Evolutionary conservation across 2,888 invertebrate genomes (phyloP), one percentile per base, ranked within the genome.

Genomic region (Eremobia ochroleuca): DNA sequence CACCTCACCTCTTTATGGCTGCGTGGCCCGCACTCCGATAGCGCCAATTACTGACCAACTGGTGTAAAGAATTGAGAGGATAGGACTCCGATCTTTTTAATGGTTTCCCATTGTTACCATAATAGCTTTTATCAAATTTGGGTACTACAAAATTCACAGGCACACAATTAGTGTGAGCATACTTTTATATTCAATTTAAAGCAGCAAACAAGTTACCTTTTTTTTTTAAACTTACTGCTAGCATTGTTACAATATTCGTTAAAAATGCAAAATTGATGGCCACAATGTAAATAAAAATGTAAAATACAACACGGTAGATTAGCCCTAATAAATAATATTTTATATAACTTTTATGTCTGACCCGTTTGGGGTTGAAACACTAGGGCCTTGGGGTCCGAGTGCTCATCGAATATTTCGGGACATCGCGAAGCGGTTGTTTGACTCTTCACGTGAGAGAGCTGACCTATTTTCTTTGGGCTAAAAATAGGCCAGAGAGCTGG

Each of bases 1-100:
- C 94, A 91, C 91, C 92, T 93, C 94, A 95, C 95, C 95, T 95
- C 95, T 95, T 95, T 94, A 95, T 90, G 91, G 94, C 92, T 91
- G 79, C 90, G 92, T 90, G 91, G 90, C 93, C 92, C 90, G 90
- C 92, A 91, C 93, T 91, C 92, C 94, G 96, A 96, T 96, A 94
- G 95, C 92, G 91, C 92, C 96, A 96, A 96, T 96, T 95, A 96
- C 95, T 88, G 88, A 81, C 86, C 86, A 89, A 90, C 91, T 73
- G 9, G 28, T 13, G 34, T 67, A 80, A 69, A 89, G 86, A 67
- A 82, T 87, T 68, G 31, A 59, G 55, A 86, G 92, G 95, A 95
- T 85, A 86, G 71, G 80, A 73, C 77, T 34, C 3, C 1, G 2
- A 25, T 25, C 9, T 25, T n/a, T 46, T 21, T 3, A 58, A 37